Base-by-base conservation (phyloP, 2,113 vertebrate genomes). In the Hystrix brachyura region DNA sequence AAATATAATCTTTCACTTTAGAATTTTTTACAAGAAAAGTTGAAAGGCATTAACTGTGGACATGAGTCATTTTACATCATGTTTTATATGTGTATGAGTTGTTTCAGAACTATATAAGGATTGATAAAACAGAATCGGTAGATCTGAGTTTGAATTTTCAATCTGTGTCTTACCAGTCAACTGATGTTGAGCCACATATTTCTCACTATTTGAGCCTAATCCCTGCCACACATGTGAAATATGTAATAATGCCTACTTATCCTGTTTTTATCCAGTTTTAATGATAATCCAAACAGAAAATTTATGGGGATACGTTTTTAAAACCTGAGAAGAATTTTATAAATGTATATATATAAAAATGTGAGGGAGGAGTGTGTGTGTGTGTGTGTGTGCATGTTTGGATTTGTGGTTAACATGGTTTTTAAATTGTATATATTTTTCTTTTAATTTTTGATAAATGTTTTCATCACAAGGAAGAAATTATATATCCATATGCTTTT, bases 401-500 rank as follows among this genome's bases (percentile, higher is more conserved):
- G 5, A 51, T 65, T 27, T 84, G 38, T 64, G 60, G 38, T 94
- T 93, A 18, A 11, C 51, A 57, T 94, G 65, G 14, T 4, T 81
- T 95, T 96, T 78, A 85, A 71, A 92, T 90, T 85, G 5, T 51
- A 51, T 90, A 43, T 82, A 83, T 76, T 94, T 91, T 96, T 90
- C 87, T 86, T 86, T 92, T 90, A 71, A 86, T 91, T 96, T 97
- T 95, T 96, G 48, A 89, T 97, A 94, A 92, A 55, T 96, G 96
- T 91, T 95, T 97, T 94, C 69, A 94, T 96, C 92, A 97, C 84
- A 80, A 97, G 93, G 89, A 97, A 97, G 76, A 94, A 83, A 97
- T 95, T 93, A 96, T 85, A 38, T 69, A 87, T 81, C 65, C 83
- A 94, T 92, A 85, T 96, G 96, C n/a, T 92, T 92, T 94, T 90